Base-by-base conservation (phyloP, 1,140 invertebrate genomes). In the Apis laboriosa region DNA sequence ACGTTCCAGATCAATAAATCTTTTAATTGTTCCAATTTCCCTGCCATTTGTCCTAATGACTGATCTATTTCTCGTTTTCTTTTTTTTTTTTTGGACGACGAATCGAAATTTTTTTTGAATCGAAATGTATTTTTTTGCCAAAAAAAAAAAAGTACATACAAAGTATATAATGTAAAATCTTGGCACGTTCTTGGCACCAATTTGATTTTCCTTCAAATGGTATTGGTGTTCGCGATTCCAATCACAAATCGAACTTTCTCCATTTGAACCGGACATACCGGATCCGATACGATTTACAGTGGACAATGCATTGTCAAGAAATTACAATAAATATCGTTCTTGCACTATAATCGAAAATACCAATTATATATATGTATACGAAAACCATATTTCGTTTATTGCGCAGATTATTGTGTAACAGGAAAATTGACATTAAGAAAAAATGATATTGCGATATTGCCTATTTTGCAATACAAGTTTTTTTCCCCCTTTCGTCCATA, bases 171-270 rank as follows among this genome's bases (percentile, higher is more conserved):
- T 7, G 17, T 51, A 63, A 63, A 49, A 49, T 61, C 3, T 19
- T 75, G 34, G 34, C 34, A 43, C 17, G 15, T 24, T n/a, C 4
- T 71, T 53, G 19, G 4, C 9, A 60, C 13, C 24, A 43, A 64
- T 77, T 53, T n/a, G 56, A 55, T 56, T 28, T 13, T 19, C 43
- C 2, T 9, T 3, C 13, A 24, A 75, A 61, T 9, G 21, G 49
- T 21, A 55, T 13, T 7, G 5, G 12, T n/a, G 9, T 43, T 19
- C 8, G 9, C 49, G 4, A 43, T 43, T 43, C 34, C 34, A 43
- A 43, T 43, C 9, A 13, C 7, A n/a, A 73, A 8, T 19, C 28
- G 17, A 73, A 73, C 68, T 73, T 80, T 80, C 78, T 73, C 78
- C 28, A 43, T 73, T 73, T 55, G 51, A 73, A 55, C 60, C 55